These are phyloP conservation scores for Watsonalla cultraria DNA, from an alignment of 2,888 invertebrate genomes.

Conservation along the genomic window DNA sequence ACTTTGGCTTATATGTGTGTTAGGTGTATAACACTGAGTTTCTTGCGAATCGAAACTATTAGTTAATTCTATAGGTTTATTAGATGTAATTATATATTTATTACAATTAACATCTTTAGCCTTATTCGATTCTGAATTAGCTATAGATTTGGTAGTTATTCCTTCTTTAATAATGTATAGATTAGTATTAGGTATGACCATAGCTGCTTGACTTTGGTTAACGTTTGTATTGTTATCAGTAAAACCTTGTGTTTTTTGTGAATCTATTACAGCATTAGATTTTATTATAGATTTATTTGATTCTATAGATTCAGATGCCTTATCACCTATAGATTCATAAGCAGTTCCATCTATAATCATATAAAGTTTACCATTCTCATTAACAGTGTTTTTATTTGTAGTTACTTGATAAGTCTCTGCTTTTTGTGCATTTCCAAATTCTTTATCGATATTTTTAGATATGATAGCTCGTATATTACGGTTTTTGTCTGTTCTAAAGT, in stretches of 20 bases:
- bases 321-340: background rate
- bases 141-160: too few relatives aligned
- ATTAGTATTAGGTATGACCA: background rate
- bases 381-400: too few relatives aligned
- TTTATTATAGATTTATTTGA: background rate
- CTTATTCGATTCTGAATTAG: too few relatives aligned
- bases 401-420: too few relatives aligned
- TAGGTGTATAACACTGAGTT: conserved; percentile 28
- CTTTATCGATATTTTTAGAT: background rate
- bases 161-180: too few relatives aligned
- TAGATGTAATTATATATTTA: too few relatives aligned
- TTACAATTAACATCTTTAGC: too few relatives aligned
- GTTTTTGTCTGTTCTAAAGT: background rate
- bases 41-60: conserved; percentile 24
- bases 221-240: conserved; percentile 34
- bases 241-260: conserved; percentile 28
- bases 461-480: background rate
- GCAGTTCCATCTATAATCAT: too few relatives aligned
- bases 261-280: conserved; percentile 13
- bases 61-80: background rate
- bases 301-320: background rate
- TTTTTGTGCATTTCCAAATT: background rate
- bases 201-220: conserved; percentile 37
- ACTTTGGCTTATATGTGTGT: conserved; percentile 42
- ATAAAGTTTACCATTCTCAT: background rate